phyloP scores from a whole-genome alignment of 2,113 vertebrate genomes.

The Heteronetta atricapilla region DNA sequence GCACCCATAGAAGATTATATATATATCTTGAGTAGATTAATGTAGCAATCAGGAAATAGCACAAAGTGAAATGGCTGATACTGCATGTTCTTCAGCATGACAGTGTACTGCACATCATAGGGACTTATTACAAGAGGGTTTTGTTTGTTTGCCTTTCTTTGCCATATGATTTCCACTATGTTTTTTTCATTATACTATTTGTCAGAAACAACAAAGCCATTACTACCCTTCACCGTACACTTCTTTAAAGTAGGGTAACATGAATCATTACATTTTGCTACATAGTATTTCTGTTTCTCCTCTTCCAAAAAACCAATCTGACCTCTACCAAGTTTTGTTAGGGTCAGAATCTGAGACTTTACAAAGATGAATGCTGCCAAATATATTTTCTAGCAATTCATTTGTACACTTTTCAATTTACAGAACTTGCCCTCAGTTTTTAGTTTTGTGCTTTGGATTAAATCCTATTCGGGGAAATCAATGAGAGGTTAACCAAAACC shows the following conservation, averaged over 20 bases:
- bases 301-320: background rate
- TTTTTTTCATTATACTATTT: background rate
- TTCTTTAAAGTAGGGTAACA: background rate
- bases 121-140: background rate
- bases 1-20: background rate
- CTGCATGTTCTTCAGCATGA: background rate
- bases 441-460: conserved; percentile 64
- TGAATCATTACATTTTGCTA: background rate
- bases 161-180: background rate
- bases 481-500: conserved; percentile 64
- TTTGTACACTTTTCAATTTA: conserved; percentile 68
- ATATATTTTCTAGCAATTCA: conserved; percentile 43
- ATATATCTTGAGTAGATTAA: background rate
- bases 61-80: background rate
- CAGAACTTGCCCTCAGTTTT: conserved; percentile 47
- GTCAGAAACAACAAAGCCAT: background rate
- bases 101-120: background rate
- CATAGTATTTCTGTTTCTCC: background rate
- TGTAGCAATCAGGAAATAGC: background rate
- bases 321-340: background rate
- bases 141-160: background rate
- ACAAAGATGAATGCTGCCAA: conserved; percentile 43
- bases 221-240: background rate
- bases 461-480: conserved; percentile 69
- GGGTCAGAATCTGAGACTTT: conserved; percentile 8